Evolutionary conservation across 2,113 vertebrate species (phyloP).

Genomic region (Corvus cornix): DNA sequence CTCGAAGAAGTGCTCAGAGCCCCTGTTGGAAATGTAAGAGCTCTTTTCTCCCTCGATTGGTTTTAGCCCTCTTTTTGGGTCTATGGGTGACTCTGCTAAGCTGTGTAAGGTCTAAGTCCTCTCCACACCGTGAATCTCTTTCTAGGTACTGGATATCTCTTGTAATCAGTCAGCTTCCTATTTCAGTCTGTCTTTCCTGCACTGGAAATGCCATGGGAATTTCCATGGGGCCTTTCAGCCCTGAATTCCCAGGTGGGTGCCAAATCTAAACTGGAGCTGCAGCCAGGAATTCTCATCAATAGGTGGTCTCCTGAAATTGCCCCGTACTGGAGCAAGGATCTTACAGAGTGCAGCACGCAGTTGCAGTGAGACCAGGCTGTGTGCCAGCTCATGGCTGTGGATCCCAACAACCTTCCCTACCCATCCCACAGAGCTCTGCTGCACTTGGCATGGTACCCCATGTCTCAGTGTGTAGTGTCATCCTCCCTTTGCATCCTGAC

Average conservation of each 20-base stretch:
- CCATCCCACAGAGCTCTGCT: background rate
- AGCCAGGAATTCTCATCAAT: background rate
- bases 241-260: background rate
- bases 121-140: background rate
- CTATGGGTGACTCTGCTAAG: background rate
- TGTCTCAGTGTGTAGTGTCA: fast-evolving
- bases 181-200: background rate
- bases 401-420: background rate
- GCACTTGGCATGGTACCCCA: background rate
- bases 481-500: background rate
- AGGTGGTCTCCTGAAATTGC: background rate
- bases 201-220: background rate
- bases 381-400: background rate
- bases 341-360: background rate
- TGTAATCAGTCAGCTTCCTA: background rate
- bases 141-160: background rate
- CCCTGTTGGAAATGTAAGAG: background rate
- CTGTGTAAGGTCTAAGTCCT: background rate
- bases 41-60: background rate
- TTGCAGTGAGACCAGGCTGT: background rate
- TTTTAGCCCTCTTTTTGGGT: background rate
- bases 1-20: background rate
- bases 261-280: background rate
- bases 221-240: background rate
- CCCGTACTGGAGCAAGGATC: background rate